Evolutionary conservation across 2,797 vertebrate genomes (phyloP).

Genomic region (Lithobates sylvaticus): DNA sequence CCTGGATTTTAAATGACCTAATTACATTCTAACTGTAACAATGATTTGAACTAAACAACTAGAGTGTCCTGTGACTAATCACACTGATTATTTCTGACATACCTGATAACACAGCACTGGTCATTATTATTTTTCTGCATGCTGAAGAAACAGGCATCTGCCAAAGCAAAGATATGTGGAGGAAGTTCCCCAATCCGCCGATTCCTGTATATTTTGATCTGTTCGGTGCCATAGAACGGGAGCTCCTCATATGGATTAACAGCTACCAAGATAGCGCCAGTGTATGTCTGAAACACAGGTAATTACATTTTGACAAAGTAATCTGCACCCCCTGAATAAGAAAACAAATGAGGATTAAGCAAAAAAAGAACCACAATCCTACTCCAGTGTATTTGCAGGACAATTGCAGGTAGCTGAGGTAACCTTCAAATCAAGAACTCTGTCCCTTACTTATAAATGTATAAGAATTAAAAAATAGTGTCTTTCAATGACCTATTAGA

Average conservation of each 20-base stretch:
- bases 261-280: conserved; percentile 94
- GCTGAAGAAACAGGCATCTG: conserved; percentile 95
- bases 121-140: conserved; percentile 87
- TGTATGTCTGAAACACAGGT: conserved; percentile 85
- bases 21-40: too few species aligned
- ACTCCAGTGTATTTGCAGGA: too few species aligned
- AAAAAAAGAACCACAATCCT: too few species aligned
- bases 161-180: conserved; percentile 93
- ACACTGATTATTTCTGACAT: conserved; percentile 1
- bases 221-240: conserved; percentile 89
- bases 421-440: too few species aligned
- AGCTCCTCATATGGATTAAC: conserved; percentile 96
- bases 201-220: conserved; percentile 87
- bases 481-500: too few species aligned
- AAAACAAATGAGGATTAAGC: too few species aligned
- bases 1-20: too few species aligned
- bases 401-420: too few species aligned
- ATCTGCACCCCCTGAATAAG: neutral
- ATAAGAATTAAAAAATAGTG: too few species aligned
- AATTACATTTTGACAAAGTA: neutral
- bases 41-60: neutral
- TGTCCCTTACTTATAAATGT: too few species aligned
- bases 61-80: neutral
- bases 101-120: conserved; percentile 98
- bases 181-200: conserved; percentile 89